These are phyloP conservation scores for Centropristis striata DNA, from an alignment of 2,113 vertebrate genomes.

Conservation along the genomic window DNA sequence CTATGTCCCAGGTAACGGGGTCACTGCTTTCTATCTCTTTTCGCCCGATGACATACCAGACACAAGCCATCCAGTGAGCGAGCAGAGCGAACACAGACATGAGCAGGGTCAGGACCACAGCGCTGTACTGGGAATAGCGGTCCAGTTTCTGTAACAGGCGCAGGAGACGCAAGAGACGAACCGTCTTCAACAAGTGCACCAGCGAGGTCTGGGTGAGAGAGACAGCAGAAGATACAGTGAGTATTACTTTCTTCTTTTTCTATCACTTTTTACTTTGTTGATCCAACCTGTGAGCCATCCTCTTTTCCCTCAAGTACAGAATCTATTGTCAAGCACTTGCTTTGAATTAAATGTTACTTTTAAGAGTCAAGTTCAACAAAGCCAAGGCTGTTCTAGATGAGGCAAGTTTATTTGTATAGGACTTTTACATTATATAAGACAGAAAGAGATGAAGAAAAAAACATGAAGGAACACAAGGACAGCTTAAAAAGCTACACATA, in stretches of 20 bases:
- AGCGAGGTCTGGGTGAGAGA: constrained; percentile 83
- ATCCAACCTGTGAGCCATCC: background rate
- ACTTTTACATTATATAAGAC: background rate
- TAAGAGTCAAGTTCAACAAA: background rate
- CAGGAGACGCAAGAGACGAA: constrained; percentile 90
- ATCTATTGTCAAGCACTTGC: background rate
- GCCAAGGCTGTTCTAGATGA: background rate
- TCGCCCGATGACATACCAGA: constrained; percentile 93
- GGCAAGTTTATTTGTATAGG: background rate
- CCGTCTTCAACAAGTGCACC: constrained; percentile 91
- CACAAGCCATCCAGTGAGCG: constrained; percentile 94
- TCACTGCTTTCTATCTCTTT: constrained; percentile 91
- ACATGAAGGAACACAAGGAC: background rate
- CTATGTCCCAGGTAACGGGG: constrained; percentile 94
- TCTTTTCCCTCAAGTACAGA: background rate
- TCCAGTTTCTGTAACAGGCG: constrained; percentile 93
- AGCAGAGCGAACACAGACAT: constrained; percentile 94
- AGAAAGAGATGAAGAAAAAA: background rate
- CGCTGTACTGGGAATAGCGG: constrained; percentile 94
- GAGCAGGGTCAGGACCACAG: constrained; percentile 93
- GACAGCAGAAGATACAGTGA: background rate
- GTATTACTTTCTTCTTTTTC: background rate
- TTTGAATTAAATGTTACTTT: constrained; percentile 1
- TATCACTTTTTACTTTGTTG: background rate
- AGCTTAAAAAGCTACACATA: no score